Evolutionary conservation across 23 tunicate genomes (phyloP), one percentile per base, ranked within the genome.

Genomic region (Halocynthia aurantium): DNA sequence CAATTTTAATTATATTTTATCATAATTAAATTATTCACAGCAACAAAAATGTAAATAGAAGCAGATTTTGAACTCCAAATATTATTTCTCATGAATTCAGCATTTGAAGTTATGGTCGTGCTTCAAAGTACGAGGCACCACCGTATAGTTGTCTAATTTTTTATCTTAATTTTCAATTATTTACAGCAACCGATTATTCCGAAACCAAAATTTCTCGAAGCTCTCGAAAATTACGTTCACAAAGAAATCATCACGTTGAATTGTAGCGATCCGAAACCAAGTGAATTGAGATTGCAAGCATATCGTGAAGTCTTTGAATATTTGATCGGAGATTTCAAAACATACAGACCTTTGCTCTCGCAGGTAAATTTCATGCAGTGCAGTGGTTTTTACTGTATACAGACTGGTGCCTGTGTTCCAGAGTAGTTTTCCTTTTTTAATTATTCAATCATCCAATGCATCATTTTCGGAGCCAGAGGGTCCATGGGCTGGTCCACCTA

Each of bases 261-360:
- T 9, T 86, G 92, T 62, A 67, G 83, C n/a, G 98, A 82, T 53
- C 80, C 85, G 6, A 81, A 81, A 56, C 83, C 88, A 22, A 82
- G 86, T 75, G 98, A 92, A 78, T 60, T 92, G 2, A 62, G 98
- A 53, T 69, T 92, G 9, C 98, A 92, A 86, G 92, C 98, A 0
- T 86, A 86, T 68, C 77, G 98, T 51, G 98, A 92, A 92, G 98
- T 92, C 55, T 92, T 92, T 82, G 98, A 92, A 74, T 92, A 92
- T 57, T 65, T 92, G 8, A 92, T 92, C 62, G 98, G 89, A 78
- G 98, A 92, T 73, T 92, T 92, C 79, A 86, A 86, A 69, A 92
- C 98, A 7, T 92, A 92, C 82, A 82, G 84, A 68, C 92, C 98
- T 7, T 77, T 92, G 53, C 53, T 92, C 19, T 86, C 98, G 6